Percentiles rank a stretch among this genome's conserved stretches.
phyloP scores from a whole-genome alignment of 2,113 vertebrate species.

The Eublepharis macularius region DNA sequence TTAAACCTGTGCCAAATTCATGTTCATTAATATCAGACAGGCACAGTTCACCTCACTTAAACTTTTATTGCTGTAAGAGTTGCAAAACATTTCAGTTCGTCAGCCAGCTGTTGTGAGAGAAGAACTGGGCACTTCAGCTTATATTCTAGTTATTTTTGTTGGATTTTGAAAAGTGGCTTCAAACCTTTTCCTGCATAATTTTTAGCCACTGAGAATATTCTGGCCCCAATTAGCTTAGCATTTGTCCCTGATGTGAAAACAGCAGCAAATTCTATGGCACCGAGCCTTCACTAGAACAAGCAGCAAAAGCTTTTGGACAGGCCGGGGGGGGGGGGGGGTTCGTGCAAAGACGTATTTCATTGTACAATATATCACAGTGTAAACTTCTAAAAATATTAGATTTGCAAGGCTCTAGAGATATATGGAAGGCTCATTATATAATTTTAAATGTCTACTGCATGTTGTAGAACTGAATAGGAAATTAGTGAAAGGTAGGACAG shows the following conservation, averaged over 20 bases:
- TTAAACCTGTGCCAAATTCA: background rate
- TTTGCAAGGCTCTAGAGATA: background rate
- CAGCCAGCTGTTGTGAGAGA: background rate
- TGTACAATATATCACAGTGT: background rate
- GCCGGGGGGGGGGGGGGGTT: background rate
- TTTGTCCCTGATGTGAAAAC: background rate
- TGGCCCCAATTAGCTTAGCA: background rate
- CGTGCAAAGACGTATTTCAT: accelerated
- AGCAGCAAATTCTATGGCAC: background rate
- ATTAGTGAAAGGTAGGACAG: background rate
- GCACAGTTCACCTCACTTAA: background rate
- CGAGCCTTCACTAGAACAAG: background rate
- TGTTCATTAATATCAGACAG: background rate
- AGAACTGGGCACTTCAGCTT: background rate
- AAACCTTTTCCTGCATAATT: background rate
- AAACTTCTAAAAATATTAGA: background rate
- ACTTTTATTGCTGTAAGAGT: background rate
- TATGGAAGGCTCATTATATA: background rate
- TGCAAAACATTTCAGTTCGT: background rate
- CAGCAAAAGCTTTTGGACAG: background rate
- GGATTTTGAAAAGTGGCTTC: background rate
- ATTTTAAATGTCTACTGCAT: background rate
- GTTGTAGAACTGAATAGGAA: background rate
- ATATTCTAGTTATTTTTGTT: background rate
- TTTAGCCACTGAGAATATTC: background rate